Base-by-base conservation (phyloP, 2,888 invertebrate species). In the Lasioglossum malachurum region DNA sequence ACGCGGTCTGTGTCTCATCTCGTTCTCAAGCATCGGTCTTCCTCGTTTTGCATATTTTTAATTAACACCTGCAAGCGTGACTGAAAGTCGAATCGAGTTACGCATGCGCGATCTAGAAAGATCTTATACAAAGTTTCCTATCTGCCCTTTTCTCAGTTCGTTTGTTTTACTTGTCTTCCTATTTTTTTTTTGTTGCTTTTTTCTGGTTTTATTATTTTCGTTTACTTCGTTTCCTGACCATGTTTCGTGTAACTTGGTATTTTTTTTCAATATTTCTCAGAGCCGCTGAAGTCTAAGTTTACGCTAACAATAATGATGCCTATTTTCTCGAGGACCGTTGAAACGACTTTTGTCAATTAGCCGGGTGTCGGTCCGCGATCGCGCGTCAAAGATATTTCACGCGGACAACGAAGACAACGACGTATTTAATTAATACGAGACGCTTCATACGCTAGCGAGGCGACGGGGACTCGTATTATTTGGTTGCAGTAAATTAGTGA, bases 361-460 rank as follows among this genome's bases (percentile, higher is more conserved):
- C 84, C 80, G 83, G 49, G 49, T 31, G 35, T 67, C 74, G 67
- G 53, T 73, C 86, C 78, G 75, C 53, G 67, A 82, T 73, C 72
- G 64, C 74, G 64, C 77, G 69, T 74, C 27, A 60, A 71, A 85
- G 53, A 53, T 71, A 78, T 41, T 57, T 80, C 75, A 74, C 78
- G 60, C 60, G 75, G 60, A 76, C 71, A 75, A 80, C 86, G 81
- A 87, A 80, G 74, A 84, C 76, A 75, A 80, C 80, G 74, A 81
- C 78, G 75, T 78, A 69, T 7, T 31, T 64, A 64, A 64, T 83
- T 72, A 77, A 87, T 91, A 89, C 87, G 91, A 89, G 90, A 91
- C 93, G 93, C 87, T 93, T 93, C 92, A 93, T 93, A 90, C 93
- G 92, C 92, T 91, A 93, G 93, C 93, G 92, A 93, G 91, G 88